Base-by-base conservation (phyloP, 2,888 invertebrate species). In the Plutella xylostella region DNA sequence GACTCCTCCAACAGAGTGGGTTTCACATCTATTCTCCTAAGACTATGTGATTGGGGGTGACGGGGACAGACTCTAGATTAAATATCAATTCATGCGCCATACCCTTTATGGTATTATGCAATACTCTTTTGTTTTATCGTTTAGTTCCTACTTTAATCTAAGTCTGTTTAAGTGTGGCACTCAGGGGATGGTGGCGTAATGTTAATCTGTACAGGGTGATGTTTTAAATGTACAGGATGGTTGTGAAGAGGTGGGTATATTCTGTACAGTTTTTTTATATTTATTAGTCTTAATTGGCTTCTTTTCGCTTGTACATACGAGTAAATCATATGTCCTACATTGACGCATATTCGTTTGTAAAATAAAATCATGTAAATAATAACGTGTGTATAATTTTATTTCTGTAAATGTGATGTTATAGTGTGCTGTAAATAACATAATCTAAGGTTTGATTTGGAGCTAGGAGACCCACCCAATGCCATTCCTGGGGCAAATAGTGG, bases 1-100 rank as follows among this genome's bases (percentile, higher is more conserved):
- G 71, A 75, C 47, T 48, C 67, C 19, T 60, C 71, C 31, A 79
- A 83, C 63, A 72, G 83, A 82, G 84, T 85, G 74, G 82, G 84
- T 82, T 82, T 80, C 62, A 59, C 76, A 57, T 76, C 82, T 52
- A 63, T 82, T 61, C 69, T 83, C 64, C 68, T 80, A 57, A 82
- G 64, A 58, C 57, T 82, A 57, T 77, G 82, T 60, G 75, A 80
- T 50, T 82, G 77, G 78, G 77, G 80, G 47, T 80, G 65, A 76
- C 76, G 82, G 76, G 74, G 47, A 49, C 60, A 60, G 67, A 59
- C 55, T 64, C 75, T 72, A 72, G 80, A 72, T 75, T 76, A 73
- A 76, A 77, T n/a, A n/a, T 72, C 63, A 45, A 46, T n/a, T n/a
- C n/a, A n/a, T n/a, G 31, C 22, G 22, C 11, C 21, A 19, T 34